phyloP scores from a whole-genome alignment of 1,140 invertebrate species.

The Luehdorfia chinensis region DNA sequence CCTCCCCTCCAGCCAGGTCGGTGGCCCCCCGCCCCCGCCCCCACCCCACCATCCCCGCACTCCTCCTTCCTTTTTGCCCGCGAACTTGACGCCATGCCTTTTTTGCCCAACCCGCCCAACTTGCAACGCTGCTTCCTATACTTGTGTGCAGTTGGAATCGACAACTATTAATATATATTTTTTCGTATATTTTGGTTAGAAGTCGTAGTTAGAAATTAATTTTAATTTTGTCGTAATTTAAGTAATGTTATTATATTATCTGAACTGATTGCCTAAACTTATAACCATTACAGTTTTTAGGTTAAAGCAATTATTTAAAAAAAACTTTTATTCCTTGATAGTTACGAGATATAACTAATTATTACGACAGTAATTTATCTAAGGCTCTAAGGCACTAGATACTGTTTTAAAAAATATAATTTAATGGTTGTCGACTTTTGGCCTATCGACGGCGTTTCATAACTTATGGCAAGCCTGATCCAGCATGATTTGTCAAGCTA shows the following conservation, averaged over 20 bases:
- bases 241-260: too few species aligned
- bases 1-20: conserved; percentile 88
- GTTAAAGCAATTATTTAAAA: too few species aligned
- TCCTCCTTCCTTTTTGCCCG: conserved; percentile 5
- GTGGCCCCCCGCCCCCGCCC: conserved; percentile 24
- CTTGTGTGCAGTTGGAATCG: background rate
- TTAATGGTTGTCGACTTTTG: background rate
- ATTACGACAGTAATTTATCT: too few species aligned
- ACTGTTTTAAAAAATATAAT: too few species aligned
- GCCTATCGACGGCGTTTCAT: background rate
- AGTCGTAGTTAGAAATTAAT: too few species aligned
- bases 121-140: background rate
- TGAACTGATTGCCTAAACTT: too few species aligned
- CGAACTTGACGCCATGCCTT: background rate
- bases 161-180: conserved; percentile 6
- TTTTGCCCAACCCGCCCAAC: background rate
- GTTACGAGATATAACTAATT: too few species aligned
- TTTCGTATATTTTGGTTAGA: too few species aligned
- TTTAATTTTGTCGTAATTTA: too few species aligned
- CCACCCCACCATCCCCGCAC: background rate
- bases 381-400: too few species aligned
- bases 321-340: too few species aligned
- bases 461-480: background rate
- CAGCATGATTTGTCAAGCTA: conserved; percentile 9
- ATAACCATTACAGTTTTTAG: too few species aligned